Percentiles rank a stretch among this genome's conserved stretches.
phyloP scores from a whole-genome alignment of 1,140 invertebrate species.

The Sesamia nonagrioides region DNA sequence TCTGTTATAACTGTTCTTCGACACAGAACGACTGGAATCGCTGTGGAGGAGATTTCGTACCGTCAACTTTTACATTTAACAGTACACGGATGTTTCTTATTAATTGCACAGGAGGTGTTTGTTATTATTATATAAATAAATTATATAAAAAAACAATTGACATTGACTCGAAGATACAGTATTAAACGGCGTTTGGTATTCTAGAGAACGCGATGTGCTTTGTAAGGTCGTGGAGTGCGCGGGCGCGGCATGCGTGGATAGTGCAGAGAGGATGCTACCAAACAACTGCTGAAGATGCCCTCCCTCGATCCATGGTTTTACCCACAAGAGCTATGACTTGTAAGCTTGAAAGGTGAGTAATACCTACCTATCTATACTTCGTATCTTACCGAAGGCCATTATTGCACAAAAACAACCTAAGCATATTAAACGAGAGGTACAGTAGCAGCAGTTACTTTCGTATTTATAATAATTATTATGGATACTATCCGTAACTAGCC shows the following conservation, averaged over 20 bases:
- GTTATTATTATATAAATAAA: background rate
- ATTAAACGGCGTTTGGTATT: background rate
- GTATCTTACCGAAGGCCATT: background rate
- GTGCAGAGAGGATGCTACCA: slow-evolving; percentile 81
- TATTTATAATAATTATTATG: too few relatives aligned
- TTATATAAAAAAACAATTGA: too few relatives aligned
- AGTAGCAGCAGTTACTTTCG: too few relatives aligned
- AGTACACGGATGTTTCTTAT: slow-evolving; percentile 60
- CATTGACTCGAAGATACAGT: too few relatives aligned
- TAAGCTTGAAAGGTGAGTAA: slow-evolving; percentile 68
- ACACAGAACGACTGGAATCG: slow-evolving; percentile 62
- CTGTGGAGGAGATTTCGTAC: slow-evolving; percentile 69
- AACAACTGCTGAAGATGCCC: slow-evolving; percentile 56
- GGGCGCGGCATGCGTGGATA: slow-evolving; percentile 76
- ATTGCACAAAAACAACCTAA: too few relatives aligned
- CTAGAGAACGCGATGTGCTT: slow-evolving; percentile 79
- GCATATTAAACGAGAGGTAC: too few relatives aligned
- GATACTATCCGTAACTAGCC: too few relatives aligned
- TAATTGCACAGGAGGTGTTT: slow-evolving; percentile 74
- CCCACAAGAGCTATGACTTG: slow-evolving; percentile 77
- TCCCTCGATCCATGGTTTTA: slow-evolving; percentile 57
- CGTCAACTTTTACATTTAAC: slow-evolving; percentile 62
- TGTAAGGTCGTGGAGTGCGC: slow-evolving; percentile 75
- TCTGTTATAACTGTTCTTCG: slow-evolving; percentile 78
- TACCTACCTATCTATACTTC: background rate